A percentile compares a stretch with the other conserved stretches of the same genome.
phyloP scores from a whole-genome alignment of 2,113 vertebrate genomes.

The Nothobranchius kuhntae region DNA sequence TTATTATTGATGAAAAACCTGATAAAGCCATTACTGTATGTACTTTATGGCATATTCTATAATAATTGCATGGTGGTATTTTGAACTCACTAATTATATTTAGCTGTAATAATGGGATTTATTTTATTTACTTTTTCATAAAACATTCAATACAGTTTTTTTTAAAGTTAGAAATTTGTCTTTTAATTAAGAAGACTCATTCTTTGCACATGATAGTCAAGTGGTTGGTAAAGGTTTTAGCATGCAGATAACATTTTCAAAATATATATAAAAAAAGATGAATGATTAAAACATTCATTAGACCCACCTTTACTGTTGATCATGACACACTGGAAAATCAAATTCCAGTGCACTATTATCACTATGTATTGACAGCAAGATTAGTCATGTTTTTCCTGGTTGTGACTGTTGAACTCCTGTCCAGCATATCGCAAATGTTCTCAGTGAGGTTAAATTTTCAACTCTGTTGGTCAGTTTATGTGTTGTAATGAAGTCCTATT shows the following conservation, averaged over 20 bases:
- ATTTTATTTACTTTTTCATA: background rate
- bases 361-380: too few species aligned
- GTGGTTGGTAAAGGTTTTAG: background rate
- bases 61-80: background rate
- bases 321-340: too few species aligned
- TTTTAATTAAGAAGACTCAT: too few species aligned
- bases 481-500: background rate
- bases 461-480: background rate
- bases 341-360: too few species aligned
- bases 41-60: background rate
- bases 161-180: too few species aligned
- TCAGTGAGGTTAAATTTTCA: background rate
- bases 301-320: background rate
- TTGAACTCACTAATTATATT: background rate
- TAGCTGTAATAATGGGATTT: background rate
- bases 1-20: slow-evolving; percentile 6
- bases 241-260: background rate
- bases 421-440: too few species aligned
- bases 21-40: background rate
- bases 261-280: background rate
- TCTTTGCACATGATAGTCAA: background rate
- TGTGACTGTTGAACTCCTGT: too few species aligned
- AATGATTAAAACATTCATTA: background rate
- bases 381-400: too few species aligned
- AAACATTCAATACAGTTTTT: too few species aligned